Evolutionary conservation across 2,888 invertebrate species (phyloP).

Genomic region (Philereme vetulata): DNA sequence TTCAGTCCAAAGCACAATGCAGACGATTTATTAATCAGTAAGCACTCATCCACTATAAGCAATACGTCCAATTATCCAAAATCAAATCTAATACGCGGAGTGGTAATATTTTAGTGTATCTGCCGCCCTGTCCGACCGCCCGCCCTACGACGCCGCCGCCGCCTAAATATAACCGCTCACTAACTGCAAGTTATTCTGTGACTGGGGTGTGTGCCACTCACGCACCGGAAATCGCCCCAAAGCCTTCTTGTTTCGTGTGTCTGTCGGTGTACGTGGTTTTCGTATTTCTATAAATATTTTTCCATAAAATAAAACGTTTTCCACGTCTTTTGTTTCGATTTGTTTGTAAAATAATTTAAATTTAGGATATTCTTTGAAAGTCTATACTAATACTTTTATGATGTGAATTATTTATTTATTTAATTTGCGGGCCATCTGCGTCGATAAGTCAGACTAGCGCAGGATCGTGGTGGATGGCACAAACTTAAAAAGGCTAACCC

Average conservation of each 20-base stretch:
- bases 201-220: conserved; percentile 45
- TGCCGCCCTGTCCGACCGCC: conserved; percentile 38
- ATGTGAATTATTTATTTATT: no score
- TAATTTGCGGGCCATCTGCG: no score
- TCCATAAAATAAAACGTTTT: not conserved
- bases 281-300: conserved; percentile 18
- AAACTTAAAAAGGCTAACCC: no score
- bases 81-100: conserved; percentile 51
- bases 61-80: conserved; percentile 41
- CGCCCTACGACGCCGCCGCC: conserved; percentile 38
- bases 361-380: no score
- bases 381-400: no score
- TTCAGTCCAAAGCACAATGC: conserved; percentile 3
- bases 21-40: conserved; percentile 31
- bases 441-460: no score
- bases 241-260: conserved; percentile 54
- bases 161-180: conserved; percentile 45
- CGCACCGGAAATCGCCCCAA: conserved; percentile 61
- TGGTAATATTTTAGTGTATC: conserved; percentile 47
- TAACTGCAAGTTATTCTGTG: conserved; percentile 16
- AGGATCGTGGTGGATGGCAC: no score
- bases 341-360: no score
- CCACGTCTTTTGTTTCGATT: not conserved
- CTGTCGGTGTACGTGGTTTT: conserved; percentile 29
- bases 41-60: conserved; percentile 36